These are phyloP conservation scores for Oncorhynchus nerka DNA, from an alignment of 2,113 vertebrate species.

Conservation along the genomic window DNA sequence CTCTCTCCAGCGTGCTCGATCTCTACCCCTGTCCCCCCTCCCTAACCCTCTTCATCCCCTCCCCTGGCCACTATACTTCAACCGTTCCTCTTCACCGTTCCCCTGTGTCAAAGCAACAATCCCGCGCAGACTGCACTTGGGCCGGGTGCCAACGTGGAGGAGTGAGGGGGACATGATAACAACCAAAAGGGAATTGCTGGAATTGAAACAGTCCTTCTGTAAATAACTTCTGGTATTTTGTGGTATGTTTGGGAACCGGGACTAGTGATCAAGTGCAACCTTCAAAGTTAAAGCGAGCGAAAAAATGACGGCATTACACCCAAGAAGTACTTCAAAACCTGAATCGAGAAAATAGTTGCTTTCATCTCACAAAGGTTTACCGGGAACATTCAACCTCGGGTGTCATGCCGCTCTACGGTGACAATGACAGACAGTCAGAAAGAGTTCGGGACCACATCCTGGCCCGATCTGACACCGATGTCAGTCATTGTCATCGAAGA, in stretches of 20 bases:
- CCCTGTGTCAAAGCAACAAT: conserved; percentile 62
- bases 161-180: conserved; percentile 58
- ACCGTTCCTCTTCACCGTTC: conserved; percentile 50
- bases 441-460: too few relatives aligned
- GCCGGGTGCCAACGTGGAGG: conserved; percentile 44
- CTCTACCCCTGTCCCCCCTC: conserved; percentile 24
- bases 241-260: neutral
- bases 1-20: conserved; percentile 12
- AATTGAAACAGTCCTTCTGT: conserved; percentile 30
- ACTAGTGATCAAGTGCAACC: neutral
- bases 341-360: too few relatives aligned
- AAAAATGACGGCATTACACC: too few relatives aligned
- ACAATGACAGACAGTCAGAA: too few relatives aligned
- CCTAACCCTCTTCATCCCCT: neutral
- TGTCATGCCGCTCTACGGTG: too few relatives aligned
- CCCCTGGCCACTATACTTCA: conserved; percentile 56
- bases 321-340: too few relatives aligned
- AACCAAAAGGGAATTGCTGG: conserved; percentile 47
- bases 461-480: too few relatives aligned
- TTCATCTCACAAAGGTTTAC: too few relatives aligned
- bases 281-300: neutral
- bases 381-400: too few relatives aligned
- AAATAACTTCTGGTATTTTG: neutral
- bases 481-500: too few relatives aligned
- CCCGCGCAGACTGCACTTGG: conserved; percentile 49